phyloP scores from a whole-genome alignment of 2,113 vertebrate species.

The Prietella phreatophila region DNA sequence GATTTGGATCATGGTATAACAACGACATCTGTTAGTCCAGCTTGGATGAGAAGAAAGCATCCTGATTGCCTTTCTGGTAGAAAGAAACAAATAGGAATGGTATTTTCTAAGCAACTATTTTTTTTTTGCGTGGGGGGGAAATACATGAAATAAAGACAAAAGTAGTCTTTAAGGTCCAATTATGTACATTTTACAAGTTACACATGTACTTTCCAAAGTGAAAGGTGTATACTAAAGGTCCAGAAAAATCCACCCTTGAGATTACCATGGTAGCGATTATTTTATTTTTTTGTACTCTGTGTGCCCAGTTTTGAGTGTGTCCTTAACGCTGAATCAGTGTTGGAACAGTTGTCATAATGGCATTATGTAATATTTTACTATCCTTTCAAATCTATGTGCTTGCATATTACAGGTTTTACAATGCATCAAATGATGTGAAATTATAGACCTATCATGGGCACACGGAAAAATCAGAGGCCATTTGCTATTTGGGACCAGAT shows the following conservation, averaged over 20 bases:
- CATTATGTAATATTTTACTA: not conserved
- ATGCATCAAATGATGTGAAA: not conserved
- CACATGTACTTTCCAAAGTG: not conserved
- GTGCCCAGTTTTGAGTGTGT: not conserved
- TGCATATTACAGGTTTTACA: not conserved
- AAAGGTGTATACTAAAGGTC: not conserved
- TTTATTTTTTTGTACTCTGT: not conserved
- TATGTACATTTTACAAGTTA: not conserved
- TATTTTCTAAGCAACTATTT: not conserved
- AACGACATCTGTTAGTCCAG: not conserved
- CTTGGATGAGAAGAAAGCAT: not conserved
- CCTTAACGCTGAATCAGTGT: not conserved
- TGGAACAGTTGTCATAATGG: not conserved
- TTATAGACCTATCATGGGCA: not conserved
- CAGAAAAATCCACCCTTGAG: not conserved
- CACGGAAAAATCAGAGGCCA: not conserved
- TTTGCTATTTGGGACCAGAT: not conserved
- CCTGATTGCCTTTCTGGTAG: not conserved
- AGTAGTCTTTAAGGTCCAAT: not conserved
- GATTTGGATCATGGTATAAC: not conserved
- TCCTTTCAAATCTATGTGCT: not conserved
- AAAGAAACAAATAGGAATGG: not conserved
- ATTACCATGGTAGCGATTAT: not conserved
- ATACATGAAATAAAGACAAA: not conserved
- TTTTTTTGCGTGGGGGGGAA: too few relatives aligned